Percentiles rank a stretch among this genome's conserved stretches.
These are phyloP conservation scores for Emys orbicularis DNA, from an alignment of 2,797 vertebrate species.

Conservation along the genomic window DNA sequence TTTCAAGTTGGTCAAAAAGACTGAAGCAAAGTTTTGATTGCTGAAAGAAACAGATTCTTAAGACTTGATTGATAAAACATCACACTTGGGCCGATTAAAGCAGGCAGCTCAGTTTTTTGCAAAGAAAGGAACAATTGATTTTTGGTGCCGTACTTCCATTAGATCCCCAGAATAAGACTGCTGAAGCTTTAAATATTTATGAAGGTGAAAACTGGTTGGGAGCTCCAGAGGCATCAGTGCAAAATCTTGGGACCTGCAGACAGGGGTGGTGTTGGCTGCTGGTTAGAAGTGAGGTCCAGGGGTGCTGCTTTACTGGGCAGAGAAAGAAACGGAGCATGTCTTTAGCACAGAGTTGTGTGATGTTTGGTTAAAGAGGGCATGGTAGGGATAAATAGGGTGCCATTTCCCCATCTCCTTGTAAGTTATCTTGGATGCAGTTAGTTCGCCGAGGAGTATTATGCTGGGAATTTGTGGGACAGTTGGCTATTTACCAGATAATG, in stretches of 20 bases:
- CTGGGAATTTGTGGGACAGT: not conserved
- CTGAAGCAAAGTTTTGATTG: conserved; percentile 63
- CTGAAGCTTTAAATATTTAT: not conserved
- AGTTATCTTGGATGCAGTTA: not conserved
- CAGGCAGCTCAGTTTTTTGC: conserved; percentile 6
- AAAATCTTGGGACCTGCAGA: not conserved
- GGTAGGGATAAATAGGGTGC: not conserved
- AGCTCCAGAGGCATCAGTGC: not conserved
- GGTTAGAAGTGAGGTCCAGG: not conserved
- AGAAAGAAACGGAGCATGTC: not conserved
- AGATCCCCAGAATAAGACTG: not conserved
- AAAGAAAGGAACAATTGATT: conserved; percentile 6
- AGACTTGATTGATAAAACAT: conserved; percentile 68
- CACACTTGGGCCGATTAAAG: conserved; percentile 17
- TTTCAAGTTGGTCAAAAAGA: conserved; percentile 61
- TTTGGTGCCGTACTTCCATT: not conserved
- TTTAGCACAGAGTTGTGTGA: not conserved
- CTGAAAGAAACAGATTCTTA: conserved; percentile 64
- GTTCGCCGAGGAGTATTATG: not conserved
- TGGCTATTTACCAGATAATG: not conserved
- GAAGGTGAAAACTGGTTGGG: not conserved
- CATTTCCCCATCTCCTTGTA: not conserved
- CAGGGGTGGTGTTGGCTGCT: not conserved
- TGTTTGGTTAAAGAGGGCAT: not conserved
- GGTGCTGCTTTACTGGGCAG: not conserved